Evolutionary conservation across 2,113 vertebrate species (phyloP).

Genomic region (Ploceus nigricollis): DNA sequence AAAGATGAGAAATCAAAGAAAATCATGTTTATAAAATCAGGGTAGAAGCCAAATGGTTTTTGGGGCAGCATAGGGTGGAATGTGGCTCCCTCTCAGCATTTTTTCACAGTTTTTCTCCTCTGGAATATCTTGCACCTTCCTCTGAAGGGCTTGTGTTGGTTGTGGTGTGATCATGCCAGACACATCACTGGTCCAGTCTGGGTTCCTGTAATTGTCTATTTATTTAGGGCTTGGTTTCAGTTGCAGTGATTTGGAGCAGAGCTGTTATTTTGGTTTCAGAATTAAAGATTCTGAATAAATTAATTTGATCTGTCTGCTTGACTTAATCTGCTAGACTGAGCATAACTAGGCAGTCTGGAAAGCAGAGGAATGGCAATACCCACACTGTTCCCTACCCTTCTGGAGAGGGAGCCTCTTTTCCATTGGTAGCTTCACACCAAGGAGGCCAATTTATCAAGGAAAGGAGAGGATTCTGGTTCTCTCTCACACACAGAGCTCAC

Average conservation of each 20-base stretch:
- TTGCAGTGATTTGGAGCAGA: background rate
- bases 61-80: background rate
- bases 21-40: background rate
- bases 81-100: background rate
- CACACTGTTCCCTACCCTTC: background rate
- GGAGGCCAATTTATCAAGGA: background rate
- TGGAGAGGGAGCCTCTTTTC: background rate
- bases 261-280: background rate
- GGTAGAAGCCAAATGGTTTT: background rate
- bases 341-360: background rate
- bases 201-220: background rate
- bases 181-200: background rate
- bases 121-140: background rate
- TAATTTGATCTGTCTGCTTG: slow-evolving; percentile 30
- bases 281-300: slow-evolving; percentile 22
- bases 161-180: background rate
- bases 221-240: background rate
- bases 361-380: background rate
- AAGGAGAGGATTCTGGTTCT: background rate
- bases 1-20: background rate
- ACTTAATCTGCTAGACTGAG: background rate
- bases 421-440: background rate
- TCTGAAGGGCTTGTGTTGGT: background rate
- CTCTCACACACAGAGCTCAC: background rate
- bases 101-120: background rate